Evolutionary conservation across 2,797 vertebrate genomes (phyloP).

Genomic region (Platalea minor): DNA sequence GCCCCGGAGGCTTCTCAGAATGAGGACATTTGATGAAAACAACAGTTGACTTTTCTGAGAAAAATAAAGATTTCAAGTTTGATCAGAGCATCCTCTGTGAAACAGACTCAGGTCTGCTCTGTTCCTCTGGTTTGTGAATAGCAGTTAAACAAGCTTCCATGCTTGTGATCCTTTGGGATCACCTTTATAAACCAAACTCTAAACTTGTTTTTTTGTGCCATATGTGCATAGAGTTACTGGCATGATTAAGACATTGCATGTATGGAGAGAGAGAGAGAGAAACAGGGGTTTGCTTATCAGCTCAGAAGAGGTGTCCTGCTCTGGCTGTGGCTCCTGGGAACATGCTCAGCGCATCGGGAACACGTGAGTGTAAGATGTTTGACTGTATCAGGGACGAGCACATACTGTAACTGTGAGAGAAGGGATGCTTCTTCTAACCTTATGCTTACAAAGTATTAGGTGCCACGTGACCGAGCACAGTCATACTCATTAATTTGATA

Average conservation of each 20-base stretch:
- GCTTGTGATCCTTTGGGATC: neutral
- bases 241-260: neutral
- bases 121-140: neutral
- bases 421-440: neutral
- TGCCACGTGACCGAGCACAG: neutral
- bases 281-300: neutral
- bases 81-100: neutral
- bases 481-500: neutral
- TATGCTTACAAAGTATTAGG: neutral
- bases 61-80: neutral
- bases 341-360: rapidly evolving
- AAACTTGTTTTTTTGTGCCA: neutral
- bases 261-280: neutral
- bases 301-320: neutral
- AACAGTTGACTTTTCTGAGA: neutral
- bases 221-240: neutral
- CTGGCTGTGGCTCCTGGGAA: neutral
- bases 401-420: rapidly evolving
- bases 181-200: neutral
- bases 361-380: neutral
- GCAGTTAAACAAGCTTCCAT: neutral
- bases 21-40: neutral
- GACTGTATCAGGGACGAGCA: neutral
- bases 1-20: neutral
- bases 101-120: neutral